These are phyloP conservation scores for Paguma larvata DNA, from an alignment of 2,797 vertebrate species.

Conservation along the genomic window DNA sequence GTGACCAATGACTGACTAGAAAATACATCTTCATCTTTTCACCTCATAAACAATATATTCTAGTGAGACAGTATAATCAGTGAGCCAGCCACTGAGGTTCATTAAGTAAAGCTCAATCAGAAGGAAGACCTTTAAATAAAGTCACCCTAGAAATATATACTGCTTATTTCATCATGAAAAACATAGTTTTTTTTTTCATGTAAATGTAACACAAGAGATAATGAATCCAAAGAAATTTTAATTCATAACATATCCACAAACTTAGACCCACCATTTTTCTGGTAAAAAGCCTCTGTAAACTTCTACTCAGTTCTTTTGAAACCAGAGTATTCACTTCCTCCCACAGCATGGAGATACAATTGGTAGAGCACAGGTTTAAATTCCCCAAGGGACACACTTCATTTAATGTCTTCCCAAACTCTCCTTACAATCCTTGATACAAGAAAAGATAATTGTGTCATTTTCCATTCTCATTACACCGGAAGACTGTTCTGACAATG, in stretches of 20 bases:
- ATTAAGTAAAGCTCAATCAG: not conserved
- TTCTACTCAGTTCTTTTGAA: slow-evolving; percentile 35
- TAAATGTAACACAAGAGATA: slow-evolving; percentile 3
- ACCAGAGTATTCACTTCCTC: not conserved
- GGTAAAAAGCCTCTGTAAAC: not conserved
- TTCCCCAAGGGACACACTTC: slow-evolving; percentile 33
- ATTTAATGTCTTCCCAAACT: slow-evolving; percentile 61
- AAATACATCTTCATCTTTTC: not conserved
- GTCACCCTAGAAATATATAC: not conserved
- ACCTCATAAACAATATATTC: not conserved
- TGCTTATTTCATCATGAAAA: slow-evolving; percentile 44
- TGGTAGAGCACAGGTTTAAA: slow-evolving; percentile 19
- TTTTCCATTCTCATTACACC: slow-evolving; percentile 63
- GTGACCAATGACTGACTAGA: not conserved
- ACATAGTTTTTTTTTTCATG: not conserved
- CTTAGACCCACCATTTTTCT: not conserved
- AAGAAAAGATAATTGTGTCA: slow-evolving; percentile 65
- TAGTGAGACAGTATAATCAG: not conserved
- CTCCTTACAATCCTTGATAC: slow-evolving; percentile 22
- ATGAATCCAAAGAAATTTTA: not conserved
- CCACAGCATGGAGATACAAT: not conserved
- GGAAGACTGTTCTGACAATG: slow-evolving; percentile 64
- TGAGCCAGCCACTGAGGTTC: not conserved
- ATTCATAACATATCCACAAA: not conserved
- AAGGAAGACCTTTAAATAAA: slow-evolving; percentile 16